phyloP scores from a whole-genome alignment of 2,113 vertebrate species.

The Nesoenas mayeri region DNA sequence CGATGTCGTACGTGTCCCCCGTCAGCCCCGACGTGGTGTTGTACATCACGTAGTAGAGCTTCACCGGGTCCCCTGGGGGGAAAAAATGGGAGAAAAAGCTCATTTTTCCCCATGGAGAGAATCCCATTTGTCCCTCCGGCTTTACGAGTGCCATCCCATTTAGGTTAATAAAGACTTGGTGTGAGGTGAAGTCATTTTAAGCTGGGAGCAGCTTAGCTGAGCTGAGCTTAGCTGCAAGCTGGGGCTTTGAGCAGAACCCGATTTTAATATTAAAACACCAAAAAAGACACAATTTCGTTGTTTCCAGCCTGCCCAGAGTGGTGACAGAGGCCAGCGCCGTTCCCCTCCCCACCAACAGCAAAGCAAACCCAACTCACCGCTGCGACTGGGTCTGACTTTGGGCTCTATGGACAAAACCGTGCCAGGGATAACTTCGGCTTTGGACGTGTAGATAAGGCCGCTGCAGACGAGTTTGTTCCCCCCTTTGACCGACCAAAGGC shows the following conservation, averaged over 20 bases:
- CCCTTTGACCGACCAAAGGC: constrained; percentile 90
- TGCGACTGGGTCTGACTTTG: constrained; percentile 74
- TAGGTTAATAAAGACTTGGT: not conserved
- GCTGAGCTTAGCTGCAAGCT: not conserved
- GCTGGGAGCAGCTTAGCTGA: not conserved
- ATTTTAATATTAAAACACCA: not conserved
- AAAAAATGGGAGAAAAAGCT: not conserved
- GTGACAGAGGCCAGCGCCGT: fast-evolving
- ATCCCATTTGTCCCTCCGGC: fast-evolving
- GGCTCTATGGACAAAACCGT: constrained; percentile 81
- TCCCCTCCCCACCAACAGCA: not conserved
- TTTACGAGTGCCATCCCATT: fast-evolving
- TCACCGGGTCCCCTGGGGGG: not conserved
- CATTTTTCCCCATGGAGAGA: fast-evolving
- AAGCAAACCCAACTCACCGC: constrained; percentile 73
- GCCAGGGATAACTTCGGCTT: constrained; percentile 82
- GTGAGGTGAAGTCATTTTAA: not conserved
- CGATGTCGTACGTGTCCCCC: constrained; percentile 84
- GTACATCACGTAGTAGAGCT: constrained; percentile 67
- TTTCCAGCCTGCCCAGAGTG: not conserved
- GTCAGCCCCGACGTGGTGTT: constrained; percentile 73
- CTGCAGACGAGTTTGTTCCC: constrained; percentile 90
- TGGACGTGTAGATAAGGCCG: constrained; percentile 85
- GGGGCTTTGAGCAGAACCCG: not conserved
- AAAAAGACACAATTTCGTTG: not conserved